Evolutionary conservation across 2,113 vertebrate species (phyloP), one percentile per base, ranked within the genome.

Genomic region (Atrichornis clamosus): DNA sequence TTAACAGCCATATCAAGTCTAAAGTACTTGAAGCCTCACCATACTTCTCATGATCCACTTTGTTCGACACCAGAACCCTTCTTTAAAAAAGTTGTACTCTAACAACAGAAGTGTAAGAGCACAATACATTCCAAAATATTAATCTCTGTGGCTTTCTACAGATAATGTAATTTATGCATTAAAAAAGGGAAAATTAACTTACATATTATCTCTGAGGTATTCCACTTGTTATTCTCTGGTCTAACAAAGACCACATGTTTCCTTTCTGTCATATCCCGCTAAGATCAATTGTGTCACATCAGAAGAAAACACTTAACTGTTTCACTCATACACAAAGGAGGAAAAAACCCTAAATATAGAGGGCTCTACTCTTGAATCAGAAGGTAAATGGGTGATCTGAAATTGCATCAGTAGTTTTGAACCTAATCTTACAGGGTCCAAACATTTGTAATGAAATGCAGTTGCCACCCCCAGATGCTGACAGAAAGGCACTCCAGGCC

Each of bases 141-240:
- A 5, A 89, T 87, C 49, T 83, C 41, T 42, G 28, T 84, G 33
- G 19, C 30, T 87, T 63, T 78, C 37, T 28, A 89, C 13, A 72
- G 59, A 82, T 28, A 92, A 82, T 41, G 46, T 30, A 4, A 94
- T 79, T 87, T 83, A 82, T 50, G 47, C 33, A 49, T 60, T 95
- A 47, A 90, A 72, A 33, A 90, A 89, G 50, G 85, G 47, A 90
- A 95, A 93, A 52, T 78, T 78, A 90, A 80, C 47, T 92, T 46
- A 14, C 20, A 20, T 35, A 46, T 81, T 86, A 89, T 91, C 49
- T 74, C 91, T 53, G 70, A 96, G 65, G 74, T 94, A 91, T 82
- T 96, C 69, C 42, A 96, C 65, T 89, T 79, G 46, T 76, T 65
- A 89, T 69, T 93, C 81, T 91, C 74, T 65, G 62, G 62, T 85